A percentile compares a stretch with the other conserved stretches of the same genome.
Evolutionary conservation across 2,888 invertebrate species (phyloP).

Genomic region (Agrochola lota): DNA sequence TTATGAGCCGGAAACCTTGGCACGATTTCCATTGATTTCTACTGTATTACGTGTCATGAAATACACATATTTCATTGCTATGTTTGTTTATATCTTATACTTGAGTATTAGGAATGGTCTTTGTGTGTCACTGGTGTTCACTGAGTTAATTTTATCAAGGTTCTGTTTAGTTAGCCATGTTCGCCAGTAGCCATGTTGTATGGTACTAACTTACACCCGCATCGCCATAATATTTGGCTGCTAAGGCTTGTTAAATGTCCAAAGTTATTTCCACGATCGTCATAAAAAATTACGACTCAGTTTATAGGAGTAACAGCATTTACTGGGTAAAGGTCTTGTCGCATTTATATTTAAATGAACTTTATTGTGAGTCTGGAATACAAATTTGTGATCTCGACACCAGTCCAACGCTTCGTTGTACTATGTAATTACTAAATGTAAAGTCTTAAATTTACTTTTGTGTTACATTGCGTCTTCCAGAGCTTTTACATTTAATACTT

Average conservation of each 20-base stretch:
- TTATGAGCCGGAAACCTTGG: conserved; percentile 14
- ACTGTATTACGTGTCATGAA: neutral
- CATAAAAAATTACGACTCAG: conserved; percentile 83
- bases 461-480: conserved; percentile 55
- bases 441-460: conserved; percentile 51
- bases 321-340: conserved; percentile 84
- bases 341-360: conserved; percentile 88
- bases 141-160: conserved; percentile 2
- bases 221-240: conserved; percentile 73
- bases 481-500: conserved; percentile 30
- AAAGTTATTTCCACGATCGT: conserved; percentile 78
- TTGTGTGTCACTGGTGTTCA: neutral
- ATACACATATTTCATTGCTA: conserved; percentile 4
- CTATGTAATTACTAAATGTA: conserved; percentile 62
- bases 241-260: conserved; percentile 78
- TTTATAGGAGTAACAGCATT: conserved; percentile 83
- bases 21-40: conserved; percentile 5
- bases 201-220: conserved; percentile 23
- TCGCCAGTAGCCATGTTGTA: conserved; percentile 14
- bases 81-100: neutral
- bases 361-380: conserved; percentile 87
- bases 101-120: neutral
- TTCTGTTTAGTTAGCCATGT: conserved; percentile 24
- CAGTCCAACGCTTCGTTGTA: conserved; percentile 73
- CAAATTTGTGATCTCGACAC: conserved; percentile 86